phyloP scores from a whole-genome alignment of 2,888 invertebrate genomes.

The Agelastica alni region DNA sequence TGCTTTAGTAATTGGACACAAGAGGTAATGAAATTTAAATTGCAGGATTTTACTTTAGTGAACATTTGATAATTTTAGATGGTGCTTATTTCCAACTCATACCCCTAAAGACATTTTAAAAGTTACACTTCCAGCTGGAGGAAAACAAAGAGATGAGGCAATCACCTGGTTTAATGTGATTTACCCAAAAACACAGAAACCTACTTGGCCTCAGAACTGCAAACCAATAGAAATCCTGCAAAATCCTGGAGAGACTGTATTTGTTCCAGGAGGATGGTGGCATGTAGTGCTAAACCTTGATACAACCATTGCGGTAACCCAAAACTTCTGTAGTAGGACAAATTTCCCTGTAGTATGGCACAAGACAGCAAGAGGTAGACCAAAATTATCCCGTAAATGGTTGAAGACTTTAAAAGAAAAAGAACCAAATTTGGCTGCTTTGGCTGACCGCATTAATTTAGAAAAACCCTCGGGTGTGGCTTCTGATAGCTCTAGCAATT shows the following conservation, averaged over 20 bases:
- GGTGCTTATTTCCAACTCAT: slow-evolving; percentile 98
- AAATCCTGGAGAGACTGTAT: slow-evolving; percentile 95
- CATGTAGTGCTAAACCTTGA: slow-evolving; percentile 98
- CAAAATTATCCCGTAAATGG: slow-evolving; percentile 95
- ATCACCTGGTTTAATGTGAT: slow-evolving; percentile 97
- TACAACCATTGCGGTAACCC: slow-evolving; percentile 95
- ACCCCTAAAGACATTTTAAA: slow-evolving; percentile 96
- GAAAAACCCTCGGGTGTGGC: slow-evolving; percentile 87
- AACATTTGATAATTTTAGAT: slow-evolving; percentile 63
- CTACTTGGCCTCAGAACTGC: slow-evolving; percentile 89
- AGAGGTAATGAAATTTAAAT: slow-evolving; percentile 60
- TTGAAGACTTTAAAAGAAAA: slow-evolving; percentile 64
- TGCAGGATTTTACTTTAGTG: no score
- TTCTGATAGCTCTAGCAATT: slow-evolving; percentile 92
- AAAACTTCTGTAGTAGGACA: slow-evolving; percentile 94
- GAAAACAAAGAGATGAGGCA: slow-evolving; percentile 97
- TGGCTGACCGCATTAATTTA: slow-evolving; percentile 84
- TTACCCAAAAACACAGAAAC: slow-evolving; percentile 88
- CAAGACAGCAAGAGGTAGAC: slow-evolving; percentile 92
- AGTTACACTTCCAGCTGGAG: slow-evolving; percentile 85
- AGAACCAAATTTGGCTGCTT: slow-evolving; percentile 75
- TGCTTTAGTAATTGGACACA: slow-evolving; percentile 87
- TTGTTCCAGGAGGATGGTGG: slow-evolving; percentile 99
- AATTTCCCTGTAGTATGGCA: slow-evolving; percentile 99
- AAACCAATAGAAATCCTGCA: slow-evolving; percentile 94